phyloP scores from a whole-genome alignment of 2,113 vertebrate genomes.

The Etia nguti region DNA sequence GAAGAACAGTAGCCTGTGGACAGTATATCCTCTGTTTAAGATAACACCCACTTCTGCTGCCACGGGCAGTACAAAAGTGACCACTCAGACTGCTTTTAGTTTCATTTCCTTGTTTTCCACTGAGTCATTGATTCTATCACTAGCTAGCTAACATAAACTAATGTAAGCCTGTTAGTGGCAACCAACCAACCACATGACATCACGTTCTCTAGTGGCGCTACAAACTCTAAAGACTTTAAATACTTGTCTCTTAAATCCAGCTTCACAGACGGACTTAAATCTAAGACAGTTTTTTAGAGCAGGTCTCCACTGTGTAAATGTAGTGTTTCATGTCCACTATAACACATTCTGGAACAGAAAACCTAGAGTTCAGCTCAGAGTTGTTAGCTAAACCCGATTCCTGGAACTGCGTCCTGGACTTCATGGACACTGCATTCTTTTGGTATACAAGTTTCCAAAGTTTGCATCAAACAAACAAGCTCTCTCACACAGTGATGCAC shows the following conservation, averaged over 20 bases:
- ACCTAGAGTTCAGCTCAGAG: neutral
- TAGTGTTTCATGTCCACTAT: neutral
- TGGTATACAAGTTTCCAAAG: neutral
- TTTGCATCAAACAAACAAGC: neutral
- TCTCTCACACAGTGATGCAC: neutral
- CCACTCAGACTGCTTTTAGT: neutral
- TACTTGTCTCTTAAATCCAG: neutral
- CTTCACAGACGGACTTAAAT: neutral
- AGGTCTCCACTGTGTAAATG: neutral
- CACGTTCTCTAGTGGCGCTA: neutral
- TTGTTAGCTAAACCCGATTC: rapidly evolving
- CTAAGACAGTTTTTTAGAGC: neutral
- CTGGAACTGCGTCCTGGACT: neutral
- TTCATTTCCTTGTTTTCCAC: neutral
- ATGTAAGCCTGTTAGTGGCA: neutral
- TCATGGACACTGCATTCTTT: neutral
- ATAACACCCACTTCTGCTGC: neutral
- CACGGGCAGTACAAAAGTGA: neutral
- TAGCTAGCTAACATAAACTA: neutral
- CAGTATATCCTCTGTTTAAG: neutral
- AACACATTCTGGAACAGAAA: neutral
- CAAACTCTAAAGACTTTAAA: neutral
- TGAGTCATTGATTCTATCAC: neutral
- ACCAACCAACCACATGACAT: neutral
- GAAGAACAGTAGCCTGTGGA: neutral